These are phyloP conservation scores for Eupithecia dodoneata DNA, from an alignment of 2,888 invertebrate genomes.

Conservation along the genomic window DNA sequence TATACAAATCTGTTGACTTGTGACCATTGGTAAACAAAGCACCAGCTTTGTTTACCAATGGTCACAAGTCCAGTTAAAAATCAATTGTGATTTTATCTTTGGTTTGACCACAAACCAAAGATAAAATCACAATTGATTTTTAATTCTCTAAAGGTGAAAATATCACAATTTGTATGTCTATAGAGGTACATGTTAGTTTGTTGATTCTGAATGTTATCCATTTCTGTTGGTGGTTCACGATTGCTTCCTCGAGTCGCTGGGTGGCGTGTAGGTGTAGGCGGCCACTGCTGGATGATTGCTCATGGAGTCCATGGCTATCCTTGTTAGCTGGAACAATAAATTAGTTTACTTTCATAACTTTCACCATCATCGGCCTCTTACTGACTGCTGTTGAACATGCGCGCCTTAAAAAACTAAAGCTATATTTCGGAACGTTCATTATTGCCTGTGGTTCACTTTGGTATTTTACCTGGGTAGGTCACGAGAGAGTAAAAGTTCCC, in stretches of 20 bases:
- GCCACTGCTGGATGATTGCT: constrained; percentile 25
- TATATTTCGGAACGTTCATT: too few relatives aligned
- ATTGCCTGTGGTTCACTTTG: too few relatives aligned
- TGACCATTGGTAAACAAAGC: not conserved
- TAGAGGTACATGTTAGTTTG: not conserved
- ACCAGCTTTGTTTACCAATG: too few relatives aligned
- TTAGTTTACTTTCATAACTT: too few relatives aligned
- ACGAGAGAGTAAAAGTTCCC: too few relatives aligned
- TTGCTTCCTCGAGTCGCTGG: constrained; percentile 21
- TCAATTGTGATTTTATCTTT: not conserved
- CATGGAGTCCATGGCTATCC: constrained; percentile 36
- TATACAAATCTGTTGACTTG: constrained; percentile 4
- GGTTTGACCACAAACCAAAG: not conserved
- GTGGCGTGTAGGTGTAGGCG: constrained; percentile 13
- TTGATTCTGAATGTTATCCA: constrained; percentile 7
- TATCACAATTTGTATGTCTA: not conserved
- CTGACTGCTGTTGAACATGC: too few relatives aligned
- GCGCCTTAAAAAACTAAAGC: too few relatives aligned
- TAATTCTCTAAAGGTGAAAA: not conserved
- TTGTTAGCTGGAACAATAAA: constrained; percentile 31
- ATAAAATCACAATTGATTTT: constrained; percentile 2
- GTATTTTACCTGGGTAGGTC: too few relatives aligned
- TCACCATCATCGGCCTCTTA: too few relatives aligned
- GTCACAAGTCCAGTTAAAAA: too few relatives aligned
- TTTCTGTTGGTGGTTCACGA: constrained; percentile 12